Evolutionary conservation across 2,888 invertebrate species (phyloP).

Genomic region (Sphaerophoria taeniata): DNA sequence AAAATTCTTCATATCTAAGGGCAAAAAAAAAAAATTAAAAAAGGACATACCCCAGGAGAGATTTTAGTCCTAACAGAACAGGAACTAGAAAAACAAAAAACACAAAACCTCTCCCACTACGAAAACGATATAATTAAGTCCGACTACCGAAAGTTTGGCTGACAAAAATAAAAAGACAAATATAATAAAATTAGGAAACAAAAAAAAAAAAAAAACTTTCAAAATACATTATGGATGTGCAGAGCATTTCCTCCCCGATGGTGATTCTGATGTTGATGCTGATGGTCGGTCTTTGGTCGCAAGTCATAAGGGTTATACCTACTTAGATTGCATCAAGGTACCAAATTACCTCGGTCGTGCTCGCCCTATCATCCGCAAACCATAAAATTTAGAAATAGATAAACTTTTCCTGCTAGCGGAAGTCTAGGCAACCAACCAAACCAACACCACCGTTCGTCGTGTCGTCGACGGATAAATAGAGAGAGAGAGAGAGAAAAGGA

Average conservation of each 20-base stretch:
- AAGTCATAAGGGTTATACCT: conserved; percentile 29
- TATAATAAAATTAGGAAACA: conserved; percentile 3
- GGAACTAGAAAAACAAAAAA: neutral
- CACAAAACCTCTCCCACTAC: neutral
- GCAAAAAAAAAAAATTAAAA: neutral
- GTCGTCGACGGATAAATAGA: neutral
- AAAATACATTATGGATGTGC: conserved; percentile 61
- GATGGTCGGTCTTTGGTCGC: conserved; percentile 23
- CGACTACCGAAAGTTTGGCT: conserved; percentile 30
- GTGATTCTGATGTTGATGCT: neutral
- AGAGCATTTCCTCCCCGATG: conserved; percentile 2
- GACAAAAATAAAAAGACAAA: neutral
- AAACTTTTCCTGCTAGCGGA: conserved; percentile 47
- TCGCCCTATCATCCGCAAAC: conserved; percentile 58
- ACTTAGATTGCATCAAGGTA: conserved; percentile 6
- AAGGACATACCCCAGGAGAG: conserved; percentile 3
- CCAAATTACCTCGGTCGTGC: no score
- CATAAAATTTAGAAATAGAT: conserved; percentile 68
- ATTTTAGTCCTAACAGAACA: conserved; percentile 1
- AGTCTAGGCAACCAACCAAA: neutral
- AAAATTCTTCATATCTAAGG: conserved; percentile 4
- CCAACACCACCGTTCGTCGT: no score
- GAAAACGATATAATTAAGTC: conserved; percentile 40
- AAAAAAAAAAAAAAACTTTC: conserved; percentile 36
- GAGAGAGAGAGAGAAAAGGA: neutral